Base-by-base conservation (phyloP, 92 coral and sea anemone species). In the Zoanthus gigantus region DNA sequence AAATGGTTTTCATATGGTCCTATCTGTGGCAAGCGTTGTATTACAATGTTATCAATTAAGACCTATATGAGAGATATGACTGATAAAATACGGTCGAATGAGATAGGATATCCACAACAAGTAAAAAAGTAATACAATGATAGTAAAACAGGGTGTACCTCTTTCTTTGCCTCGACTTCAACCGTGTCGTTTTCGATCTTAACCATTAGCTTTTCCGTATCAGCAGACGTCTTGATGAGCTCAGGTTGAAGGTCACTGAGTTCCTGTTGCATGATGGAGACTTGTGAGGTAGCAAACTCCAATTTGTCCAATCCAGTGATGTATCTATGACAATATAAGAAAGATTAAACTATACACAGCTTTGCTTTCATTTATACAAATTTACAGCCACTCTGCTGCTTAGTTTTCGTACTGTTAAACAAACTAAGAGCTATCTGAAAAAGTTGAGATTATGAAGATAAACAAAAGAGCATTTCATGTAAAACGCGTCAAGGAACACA, bases 141-240 rank as follows among this genome's bases (percentile, higher is more conserved):
- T 12, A 54, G 0, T 23, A 53, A 9, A 0, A 28, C 9, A 0
- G 15, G 29, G 2, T 32, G 28, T 34, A 97, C 99, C 98, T 97
- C 99, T 78, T 97, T 97, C 91, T 97, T 97, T 14, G 99, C 99
- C 72, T 97, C 99, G 6, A 97, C 99, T 32, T 97, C 99, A 16
- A 97, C 99, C 1, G 99, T 97, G 76, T 97, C 99, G 84, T 97
- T 98, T 68, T 97, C 99, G 48, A 97, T 97, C 81, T 97, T 97
- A 11, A 97, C 65, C 99, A 97, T 97, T 23, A 97, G 90, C 54
- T 97, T 95, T 79, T 94, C 99, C 1, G 99, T 97, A 47, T 97
- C 98, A 0, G 99, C 99, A 2, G 99, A 97, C n/a, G 99, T 97
- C 72, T 97, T 87, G n/a, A 97, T 96, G 84, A 97, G 91, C 83